phyloP scores from a whole-genome alignment of 2,888 invertebrate species.

The Poecilus cupreus region DNA sequence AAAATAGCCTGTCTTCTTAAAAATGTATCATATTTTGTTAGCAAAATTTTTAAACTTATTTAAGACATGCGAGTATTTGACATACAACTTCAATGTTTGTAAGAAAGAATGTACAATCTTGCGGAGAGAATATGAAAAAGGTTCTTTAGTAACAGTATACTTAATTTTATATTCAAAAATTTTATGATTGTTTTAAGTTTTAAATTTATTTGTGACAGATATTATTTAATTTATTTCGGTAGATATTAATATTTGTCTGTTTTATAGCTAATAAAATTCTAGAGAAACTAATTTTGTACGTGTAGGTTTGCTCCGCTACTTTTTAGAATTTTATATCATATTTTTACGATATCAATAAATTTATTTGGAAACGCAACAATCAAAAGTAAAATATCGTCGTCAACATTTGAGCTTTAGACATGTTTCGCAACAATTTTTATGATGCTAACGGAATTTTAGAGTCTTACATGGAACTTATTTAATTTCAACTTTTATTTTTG shows the following conservation, averaged over 20 bases:
- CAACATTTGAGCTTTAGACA: neutral
- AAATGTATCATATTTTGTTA: no score
- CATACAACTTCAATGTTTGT: no score
- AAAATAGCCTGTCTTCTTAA: no score
- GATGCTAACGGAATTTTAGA: slow-evolving; percentile 3
- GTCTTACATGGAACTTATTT: neutral
- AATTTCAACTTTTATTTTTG: no score
- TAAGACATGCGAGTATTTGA: no score
- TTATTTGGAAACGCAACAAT: slow-evolving; percentile 25
- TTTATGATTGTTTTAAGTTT: slow-evolving; percentile 31
- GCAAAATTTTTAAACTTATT: no score
- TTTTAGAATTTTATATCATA: slow-evolving; percentile 35
- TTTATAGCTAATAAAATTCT: slow-evolving; percentile 32
- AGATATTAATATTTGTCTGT: slow-evolving; percentile 34
- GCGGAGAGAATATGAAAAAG: neutral
- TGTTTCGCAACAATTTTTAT: slow-evolving; percentile 17
- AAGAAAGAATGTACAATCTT: neutral
- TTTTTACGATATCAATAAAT: slow-evolving; percentile 36
- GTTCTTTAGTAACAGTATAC: neutral
- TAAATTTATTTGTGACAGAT: slow-evolving; percentile 33
- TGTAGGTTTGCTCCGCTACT: slow-evolving; percentile 36
- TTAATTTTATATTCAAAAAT: slow-evolving; percentile 24
- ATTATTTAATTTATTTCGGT: slow-evolving; percentile 18
- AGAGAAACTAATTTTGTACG: slow-evolving; percentile 33
- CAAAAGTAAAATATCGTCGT: slow-evolving; percentile 17